Conservation (phyloP, 2,888 invertebrate genomes). For the Meiosimyza decipiens region DNA sequence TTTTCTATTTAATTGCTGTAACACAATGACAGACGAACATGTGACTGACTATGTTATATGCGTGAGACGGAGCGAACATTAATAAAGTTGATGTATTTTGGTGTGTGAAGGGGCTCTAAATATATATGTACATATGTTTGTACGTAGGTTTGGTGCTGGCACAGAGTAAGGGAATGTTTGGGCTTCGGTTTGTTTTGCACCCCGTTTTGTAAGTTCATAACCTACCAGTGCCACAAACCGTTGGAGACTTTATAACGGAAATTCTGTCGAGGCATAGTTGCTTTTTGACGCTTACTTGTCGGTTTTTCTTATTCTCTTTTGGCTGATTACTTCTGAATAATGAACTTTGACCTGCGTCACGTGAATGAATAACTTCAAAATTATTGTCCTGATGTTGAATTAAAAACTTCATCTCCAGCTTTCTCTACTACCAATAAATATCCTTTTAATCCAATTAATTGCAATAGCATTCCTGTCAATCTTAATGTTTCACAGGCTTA, state of each 20-base stretch:
- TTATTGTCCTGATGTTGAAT: too few relatives aligned
- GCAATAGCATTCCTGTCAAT: too few relatives aligned
- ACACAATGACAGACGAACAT: not conserved
- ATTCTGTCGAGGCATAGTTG: not conserved
- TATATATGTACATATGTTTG: too few relatives aligned
- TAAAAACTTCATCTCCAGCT: too few relatives aligned
- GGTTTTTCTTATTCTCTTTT: too few relatives aligned
- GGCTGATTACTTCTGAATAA: too few relatives aligned
- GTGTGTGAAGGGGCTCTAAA: conserved; percentile 10
- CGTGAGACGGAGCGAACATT: not conserved
- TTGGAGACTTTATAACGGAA: conserved; percentile 33
- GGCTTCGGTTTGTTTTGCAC: not conserved
- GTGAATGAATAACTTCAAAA: too few relatives aligned
- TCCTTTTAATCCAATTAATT: too few relatives aligned
- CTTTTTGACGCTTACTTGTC: too few relatives aligned
- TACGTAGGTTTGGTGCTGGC: not conserved
- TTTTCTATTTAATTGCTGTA: not conserved
- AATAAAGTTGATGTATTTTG: conserved; percentile 21
- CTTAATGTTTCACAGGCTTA: too few relatives aligned
- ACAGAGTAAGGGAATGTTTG: conserved; percentile 23
- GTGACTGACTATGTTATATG: not conserved
- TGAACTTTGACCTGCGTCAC: not conserved
- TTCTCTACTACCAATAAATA: too few relatives aligned
- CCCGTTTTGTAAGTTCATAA: not conserved
- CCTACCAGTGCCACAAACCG: conserved; percentile 8